phyloP scores from a whole-genome alignment of 2,113 vertebrate genomes.

The Hippocampus mohnikei region DNA sequence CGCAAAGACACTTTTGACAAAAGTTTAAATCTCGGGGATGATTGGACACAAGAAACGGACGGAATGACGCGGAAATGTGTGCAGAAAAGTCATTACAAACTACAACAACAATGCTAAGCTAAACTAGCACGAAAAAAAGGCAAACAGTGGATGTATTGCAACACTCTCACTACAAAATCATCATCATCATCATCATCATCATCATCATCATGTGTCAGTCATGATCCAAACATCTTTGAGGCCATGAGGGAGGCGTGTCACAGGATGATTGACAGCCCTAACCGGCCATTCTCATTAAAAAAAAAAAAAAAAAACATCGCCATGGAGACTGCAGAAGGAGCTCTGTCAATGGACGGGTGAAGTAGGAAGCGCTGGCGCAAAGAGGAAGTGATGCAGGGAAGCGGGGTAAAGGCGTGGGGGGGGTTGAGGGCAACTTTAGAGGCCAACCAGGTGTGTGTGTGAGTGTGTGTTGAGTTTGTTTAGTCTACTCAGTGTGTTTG shows the following conservation, averaged over 20 bases:
- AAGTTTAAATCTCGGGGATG: not conserved
- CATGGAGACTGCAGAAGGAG: conserved; percentile 42
- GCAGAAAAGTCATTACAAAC: conserved; percentile 29
- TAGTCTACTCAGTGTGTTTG: conserved; percentile 44
- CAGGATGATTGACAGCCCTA: conserved; percentile 59
- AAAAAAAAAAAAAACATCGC: conserved; percentile 16
- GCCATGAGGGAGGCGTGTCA: conserved; percentile 39
- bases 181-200: conserved; percentile 36
- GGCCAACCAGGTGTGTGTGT: conserved; percentile 28
- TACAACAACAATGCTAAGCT: conserved; percentile 53
- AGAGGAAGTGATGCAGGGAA: conserved; percentile 28
- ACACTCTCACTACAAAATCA: conserved; percentile 52
- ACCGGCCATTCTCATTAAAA: conserved; percentile 51
- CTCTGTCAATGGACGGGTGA: conserved; percentile 54
- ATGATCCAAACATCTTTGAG: conserved; percentile 46
- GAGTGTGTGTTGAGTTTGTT: conserved; percentile 29
- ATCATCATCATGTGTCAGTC: conserved; percentile 31
- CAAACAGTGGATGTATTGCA: conserved; percentile 59
- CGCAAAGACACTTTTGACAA: not conserved
- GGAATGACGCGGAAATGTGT: conserved; percentile 38
- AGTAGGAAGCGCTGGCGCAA: conserved; percentile 48
- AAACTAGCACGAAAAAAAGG: conserved; percentile 62
- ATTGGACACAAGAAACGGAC: conserved; percentile 1
- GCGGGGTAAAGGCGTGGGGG: not conserved
- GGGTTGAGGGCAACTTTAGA: not conserved